Evolutionary conservation across 2,113 vertebrate genomes (phyloP).

Genomic region (Scatophagus argus): DNA sequence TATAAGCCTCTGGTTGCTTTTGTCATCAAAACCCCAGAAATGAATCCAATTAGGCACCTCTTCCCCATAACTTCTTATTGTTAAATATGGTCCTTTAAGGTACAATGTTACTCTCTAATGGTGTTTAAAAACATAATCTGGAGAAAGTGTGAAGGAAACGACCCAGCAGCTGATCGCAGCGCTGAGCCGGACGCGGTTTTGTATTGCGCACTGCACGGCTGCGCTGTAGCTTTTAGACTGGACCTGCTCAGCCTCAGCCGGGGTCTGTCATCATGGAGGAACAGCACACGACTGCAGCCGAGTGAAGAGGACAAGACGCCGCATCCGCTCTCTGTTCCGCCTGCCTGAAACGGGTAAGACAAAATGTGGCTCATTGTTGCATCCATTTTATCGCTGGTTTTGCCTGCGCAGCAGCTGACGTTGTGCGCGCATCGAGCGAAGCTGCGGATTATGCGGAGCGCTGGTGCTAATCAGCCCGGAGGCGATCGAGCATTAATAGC

Average conservation of each 20-base stretch:
- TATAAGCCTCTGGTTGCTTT: background rate
- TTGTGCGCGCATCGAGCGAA: background rate
- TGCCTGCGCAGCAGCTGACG: background rate
- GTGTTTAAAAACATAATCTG: background rate
- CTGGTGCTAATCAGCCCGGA: conserved; percentile 32
- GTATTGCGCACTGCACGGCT: conserved; percentile 49
- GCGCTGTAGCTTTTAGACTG: conserved; percentile 52
- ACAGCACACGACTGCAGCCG: conserved; percentile 55
- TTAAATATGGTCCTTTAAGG: background rate
- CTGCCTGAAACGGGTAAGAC: conserved; percentile 34
- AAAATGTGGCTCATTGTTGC: background rate
- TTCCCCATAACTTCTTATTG: background rate
- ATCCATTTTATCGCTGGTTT: background rate
- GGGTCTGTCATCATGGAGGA: conserved; percentile 77
- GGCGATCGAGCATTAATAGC: background rate
- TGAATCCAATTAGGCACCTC: too few relatives aligned
- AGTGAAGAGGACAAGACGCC: conserved; percentile 58
- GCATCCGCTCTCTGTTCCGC: background rate
- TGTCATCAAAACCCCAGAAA: background rate
- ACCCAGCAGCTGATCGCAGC: too few relatives aligned
- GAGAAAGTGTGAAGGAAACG: too few relatives aligned
- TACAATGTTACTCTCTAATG: background rate
- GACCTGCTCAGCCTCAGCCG: conserved; percentile 25
- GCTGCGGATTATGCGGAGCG: conserved; percentile 41
- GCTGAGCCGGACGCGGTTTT: background rate